Conservation (phyloP, 2,797 vertebrate species). For the Acestrorhynchus altus region DNA sequence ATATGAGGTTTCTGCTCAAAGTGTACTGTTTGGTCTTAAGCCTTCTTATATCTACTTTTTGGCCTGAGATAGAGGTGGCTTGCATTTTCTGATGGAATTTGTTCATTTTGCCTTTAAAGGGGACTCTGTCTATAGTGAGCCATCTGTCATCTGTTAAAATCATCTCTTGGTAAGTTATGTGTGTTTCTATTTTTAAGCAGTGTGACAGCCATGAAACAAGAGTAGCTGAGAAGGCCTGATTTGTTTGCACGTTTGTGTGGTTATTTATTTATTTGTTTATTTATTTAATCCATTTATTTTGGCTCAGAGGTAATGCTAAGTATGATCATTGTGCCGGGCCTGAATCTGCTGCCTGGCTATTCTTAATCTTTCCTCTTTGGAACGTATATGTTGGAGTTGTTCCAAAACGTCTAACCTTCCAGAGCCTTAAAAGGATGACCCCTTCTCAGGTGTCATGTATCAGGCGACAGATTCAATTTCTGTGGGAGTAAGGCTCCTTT, state of each 20-base stretch:
- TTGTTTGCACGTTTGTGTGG: background rate
- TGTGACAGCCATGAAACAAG: background rate
- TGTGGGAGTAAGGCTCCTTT: conserved; percentile 50
- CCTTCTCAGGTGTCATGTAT: conserved; percentile 67
- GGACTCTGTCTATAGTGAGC: conserved; percentile 69
- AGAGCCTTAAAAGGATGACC: conserved; percentile 81
- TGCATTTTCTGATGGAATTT: conserved; percentile 40
- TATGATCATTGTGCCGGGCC: conserved; percentile 61
- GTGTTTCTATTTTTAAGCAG: conserved; percentile 17
- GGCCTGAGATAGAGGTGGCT: background rate
- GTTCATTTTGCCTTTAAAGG: conserved; percentile 64
- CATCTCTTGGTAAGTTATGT: conserved; percentile 73
- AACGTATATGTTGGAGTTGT: conserved; percentile 73
- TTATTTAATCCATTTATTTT: conserved; percentile 19
- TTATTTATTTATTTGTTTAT: background rate
- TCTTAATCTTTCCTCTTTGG: conserved; percentile 84
- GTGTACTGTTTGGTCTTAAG: background rate
- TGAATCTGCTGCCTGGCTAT: conserved; percentile 69
- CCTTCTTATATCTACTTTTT: background rate
- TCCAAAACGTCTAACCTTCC: conserved; percentile 76
- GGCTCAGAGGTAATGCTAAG: conserved; percentile 53
- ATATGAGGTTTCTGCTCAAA: conserved; percentile 3
- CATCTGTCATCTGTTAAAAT: conserved; percentile 66
- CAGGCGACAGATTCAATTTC: conserved; percentile 58
- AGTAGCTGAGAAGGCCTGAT: background rate